Evolutionary conservation across 2,888 invertebrate species (phyloP).

Genomic region (Rotaria macrura): DNA sequence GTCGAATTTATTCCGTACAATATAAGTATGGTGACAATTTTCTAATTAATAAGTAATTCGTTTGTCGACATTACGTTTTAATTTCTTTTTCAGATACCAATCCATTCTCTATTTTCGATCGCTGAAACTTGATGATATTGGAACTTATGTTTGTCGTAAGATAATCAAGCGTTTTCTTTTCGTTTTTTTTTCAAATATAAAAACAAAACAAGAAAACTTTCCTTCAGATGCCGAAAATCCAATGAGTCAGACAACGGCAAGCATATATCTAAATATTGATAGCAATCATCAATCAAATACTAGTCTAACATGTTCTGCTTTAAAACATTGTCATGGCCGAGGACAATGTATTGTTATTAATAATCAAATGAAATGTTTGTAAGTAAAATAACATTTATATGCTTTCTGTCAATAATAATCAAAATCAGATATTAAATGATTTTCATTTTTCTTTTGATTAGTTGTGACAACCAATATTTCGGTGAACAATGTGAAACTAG

Average conservation of each 20-base stretch:
- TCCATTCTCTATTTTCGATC: background rate
- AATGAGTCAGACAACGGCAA: background rate
- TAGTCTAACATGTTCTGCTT: background rate
- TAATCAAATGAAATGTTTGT: slow-evolving; percentile 1
- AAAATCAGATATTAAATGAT: background rate
- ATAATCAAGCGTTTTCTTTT: background rate
- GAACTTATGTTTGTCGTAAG: background rate
- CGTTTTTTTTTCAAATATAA: background rate
- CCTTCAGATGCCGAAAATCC: slow-evolving; percentile 9
- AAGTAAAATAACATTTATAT: background rate
- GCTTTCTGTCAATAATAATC: background rate
- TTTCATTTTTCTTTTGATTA: background rate
- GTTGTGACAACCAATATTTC: background rate
- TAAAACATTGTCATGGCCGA: background rate
- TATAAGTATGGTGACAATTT: background rate
- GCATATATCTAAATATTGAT: background rate
- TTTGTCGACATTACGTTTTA: too few species aligned
- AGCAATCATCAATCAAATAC: background rate
- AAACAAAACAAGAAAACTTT: background rate
- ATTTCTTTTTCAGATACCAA: background rate
- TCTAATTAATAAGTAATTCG: too few species aligned
- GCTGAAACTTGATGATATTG: background rate
- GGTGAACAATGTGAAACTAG: slow-evolving; percentile 2
- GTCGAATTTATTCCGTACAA: slow-evolving; percentile 13
- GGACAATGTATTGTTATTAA: slow-evolving; percentile 1